These are phyloP conservation scores for Meiosimyza platycephala DNA, from an alignment of 2,888 invertebrate species.

Conservation along the genomic window DNA sequence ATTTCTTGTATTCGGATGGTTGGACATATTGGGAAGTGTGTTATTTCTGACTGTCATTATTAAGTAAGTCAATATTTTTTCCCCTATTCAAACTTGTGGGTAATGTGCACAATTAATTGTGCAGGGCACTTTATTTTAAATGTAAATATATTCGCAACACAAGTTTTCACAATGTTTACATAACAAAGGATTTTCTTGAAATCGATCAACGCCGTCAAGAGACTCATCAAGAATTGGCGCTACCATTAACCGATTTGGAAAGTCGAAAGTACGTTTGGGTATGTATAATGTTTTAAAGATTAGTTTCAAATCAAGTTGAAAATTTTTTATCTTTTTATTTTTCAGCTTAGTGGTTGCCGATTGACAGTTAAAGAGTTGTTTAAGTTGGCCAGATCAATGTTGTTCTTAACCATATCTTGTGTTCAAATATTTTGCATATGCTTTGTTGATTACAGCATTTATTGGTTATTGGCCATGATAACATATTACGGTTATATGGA, in stretches of 20 bases:
- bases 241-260: slow-evolving; percentile 78
- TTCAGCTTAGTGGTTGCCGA: slow-evolving; percentile 57
- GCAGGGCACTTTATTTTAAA: slow-evolving; percentile 78
- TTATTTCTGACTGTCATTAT: slow-evolving; percentile 71
- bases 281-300: slow-evolving; percentile 45
- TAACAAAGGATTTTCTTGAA: slow-evolving; percentile 74
- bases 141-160: slow-evolving; percentile 77
- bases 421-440: slow-evolving; percentile 81
- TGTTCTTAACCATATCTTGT: slow-evolving; percentile 75
- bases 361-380: slow-evolving; percentile 57
- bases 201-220: slow-evolving; percentile 74
- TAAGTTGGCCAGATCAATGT: slow-evolving; percentile 53
- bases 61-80: slow-evolving; percentile 66
- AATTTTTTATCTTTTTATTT: background rate
- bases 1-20: slow-evolving; percentile 69
- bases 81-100: background rate
- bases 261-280: slow-evolving; percentile 74
- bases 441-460: slow-evolving; percentile 81
- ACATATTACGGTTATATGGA: slow-evolving; percentile 68
- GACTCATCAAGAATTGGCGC: slow-evolving; percentile 72
- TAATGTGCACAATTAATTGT: slow-evolving; percentile 33
- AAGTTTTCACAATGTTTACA: slow-evolving; percentile 78
- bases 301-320: no score
- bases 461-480: slow-evolving; percentile 77
- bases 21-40: slow-evolving; percentile 70